These are phyloP conservation scores for Eriocheir sinensis DNA, from an alignment of 1,140 invertebrate species.

Conservation along the genomic window DNA sequence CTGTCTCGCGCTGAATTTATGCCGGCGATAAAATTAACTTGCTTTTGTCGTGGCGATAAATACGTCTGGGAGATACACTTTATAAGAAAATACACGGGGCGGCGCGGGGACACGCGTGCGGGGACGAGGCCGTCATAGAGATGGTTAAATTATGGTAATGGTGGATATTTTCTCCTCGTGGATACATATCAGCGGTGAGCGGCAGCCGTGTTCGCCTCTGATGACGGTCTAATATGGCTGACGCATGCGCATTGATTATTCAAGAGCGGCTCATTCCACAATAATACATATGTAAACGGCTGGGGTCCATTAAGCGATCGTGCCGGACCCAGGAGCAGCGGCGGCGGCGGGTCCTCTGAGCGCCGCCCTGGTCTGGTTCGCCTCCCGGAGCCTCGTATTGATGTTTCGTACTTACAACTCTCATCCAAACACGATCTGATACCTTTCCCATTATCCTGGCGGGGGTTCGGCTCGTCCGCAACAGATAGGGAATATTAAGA, in stretches of 20 bases:
- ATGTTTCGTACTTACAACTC: not conserved
- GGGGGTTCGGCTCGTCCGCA: not conserved
- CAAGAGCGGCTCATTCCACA: not conserved
- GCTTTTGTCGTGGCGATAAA: not conserved
- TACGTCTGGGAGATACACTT: not conserved
- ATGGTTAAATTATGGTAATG: constrained; percentile 26
- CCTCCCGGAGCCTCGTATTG: not conserved
- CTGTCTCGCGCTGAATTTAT: too few species aligned
- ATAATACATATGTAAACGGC: constrained; percentile 5
- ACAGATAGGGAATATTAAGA: not conserved
- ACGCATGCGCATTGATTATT: constrained; percentile 5
- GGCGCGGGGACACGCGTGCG: not conserved
- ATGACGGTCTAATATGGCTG: constrained; percentile 6
- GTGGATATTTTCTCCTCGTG: not conserved
- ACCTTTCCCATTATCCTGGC: constrained; percentile 22
- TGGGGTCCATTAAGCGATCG: not conserved
- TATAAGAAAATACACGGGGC: not conserved
- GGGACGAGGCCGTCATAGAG: not conserved
- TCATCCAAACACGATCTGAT: constrained; percentile 5
- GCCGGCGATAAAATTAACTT: too few species aligned
- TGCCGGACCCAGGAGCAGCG: not conserved
- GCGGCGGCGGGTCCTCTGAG: too few species aligned
- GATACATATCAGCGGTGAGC: constrained; percentile 22
- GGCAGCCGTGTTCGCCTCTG: constrained; percentile 7
- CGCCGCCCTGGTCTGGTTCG: not conserved